phyloP scores from a whole-genome alignment of 2,888 invertebrate species.

The Pammene aurita region DNA sequence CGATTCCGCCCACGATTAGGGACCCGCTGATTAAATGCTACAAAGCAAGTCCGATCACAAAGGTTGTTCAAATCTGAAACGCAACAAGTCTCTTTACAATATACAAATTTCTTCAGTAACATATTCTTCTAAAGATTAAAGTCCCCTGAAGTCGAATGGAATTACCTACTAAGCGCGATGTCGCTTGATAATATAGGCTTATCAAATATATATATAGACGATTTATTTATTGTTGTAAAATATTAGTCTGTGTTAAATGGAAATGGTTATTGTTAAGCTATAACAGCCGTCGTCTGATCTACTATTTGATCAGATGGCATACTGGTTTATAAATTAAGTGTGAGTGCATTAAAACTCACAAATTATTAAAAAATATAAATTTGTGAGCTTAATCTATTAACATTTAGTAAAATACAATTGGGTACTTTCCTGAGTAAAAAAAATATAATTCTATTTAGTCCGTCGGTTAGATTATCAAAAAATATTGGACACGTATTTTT shows the following conservation, averaged over 20 bases:
- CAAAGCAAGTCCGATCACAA: conserved; percentile 64
- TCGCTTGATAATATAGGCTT: conserved; percentile 24
- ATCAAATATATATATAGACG: conserved; percentile 28
- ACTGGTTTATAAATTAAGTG: too few species aligned
- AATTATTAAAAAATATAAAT: too few species aligned
- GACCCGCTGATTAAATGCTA: conserved; percentile 64
- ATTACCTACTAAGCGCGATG: not conserved
- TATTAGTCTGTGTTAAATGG: conserved; percentile 7
- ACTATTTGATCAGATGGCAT: too few species aligned
- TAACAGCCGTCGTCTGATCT: too few species aligned
- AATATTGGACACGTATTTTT: too few species aligned
- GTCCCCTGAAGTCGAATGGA: too few species aligned
- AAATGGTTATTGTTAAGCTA: conserved; percentile 20
- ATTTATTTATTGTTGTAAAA: conserved; percentile 29
- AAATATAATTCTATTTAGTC: too few species aligned
- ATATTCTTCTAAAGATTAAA: not conserved
- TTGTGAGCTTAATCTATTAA: too few species aligned
- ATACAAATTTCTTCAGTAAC: not conserved
- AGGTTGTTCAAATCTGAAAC: conserved; percentile 51
- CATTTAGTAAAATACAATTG: too few species aligned
- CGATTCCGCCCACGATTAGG: conserved; percentile 63
- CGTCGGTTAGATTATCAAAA: too few species aligned
- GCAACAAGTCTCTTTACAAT: not conserved
- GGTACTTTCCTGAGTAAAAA: too few species aligned
- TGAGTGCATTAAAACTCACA: too few species aligned